These are phyloP conservation scores for Solenopsis invicta DNA, from an alignment of 1,140 invertebrate species.

Conservation along the genomic window DNA sequence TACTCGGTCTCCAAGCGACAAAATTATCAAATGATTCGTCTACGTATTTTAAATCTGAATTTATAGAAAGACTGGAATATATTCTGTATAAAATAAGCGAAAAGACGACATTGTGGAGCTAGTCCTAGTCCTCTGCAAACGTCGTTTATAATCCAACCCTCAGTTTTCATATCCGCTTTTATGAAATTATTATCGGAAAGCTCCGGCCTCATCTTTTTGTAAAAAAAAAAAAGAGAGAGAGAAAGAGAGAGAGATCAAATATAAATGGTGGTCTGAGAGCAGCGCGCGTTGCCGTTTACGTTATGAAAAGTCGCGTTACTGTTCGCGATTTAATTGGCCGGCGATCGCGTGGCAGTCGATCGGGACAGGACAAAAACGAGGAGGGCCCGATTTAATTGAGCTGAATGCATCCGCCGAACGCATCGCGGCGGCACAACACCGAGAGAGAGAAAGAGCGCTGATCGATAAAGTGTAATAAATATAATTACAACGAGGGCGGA, in stretches of 20 bases:
- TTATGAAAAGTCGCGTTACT: conserved; percentile 57
- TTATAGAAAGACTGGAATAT: neutral
- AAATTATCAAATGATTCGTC: neutral
- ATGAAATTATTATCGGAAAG: conserved; percentile 29
- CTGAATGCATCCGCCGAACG: conserved; percentile 54
- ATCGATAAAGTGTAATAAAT: conserved; percentile 77
- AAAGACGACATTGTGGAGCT: neutral
- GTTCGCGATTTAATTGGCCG: conserved; percentile 59
- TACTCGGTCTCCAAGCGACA: neutral
- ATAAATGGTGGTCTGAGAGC: conserved; percentile 48
- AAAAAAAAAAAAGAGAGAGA: neutral
- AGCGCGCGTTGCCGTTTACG: conserved; percentile 34
- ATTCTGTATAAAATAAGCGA: neutral
- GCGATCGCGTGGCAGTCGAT: conserved; percentile 36
- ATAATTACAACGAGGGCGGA: conserved; percentile 71
- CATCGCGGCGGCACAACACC: conserved; percentile 23
- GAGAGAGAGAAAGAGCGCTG: conserved; percentile 28
- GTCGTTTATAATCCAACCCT: conserved; percentile 5
- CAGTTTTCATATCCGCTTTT: conserved; percentile 27
- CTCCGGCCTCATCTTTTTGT: conserved; percentile 8
- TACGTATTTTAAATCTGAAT: conserved; percentile 7
- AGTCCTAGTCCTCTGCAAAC: neutral
- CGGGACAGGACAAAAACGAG: conserved; percentile 55
- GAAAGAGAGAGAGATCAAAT: conserved; percentile 16
- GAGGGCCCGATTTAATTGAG: conserved; percentile 60